These are phyloP conservation scores for Reticulitermes speratus DNA, from an alignment of 1,140 invertebrate genomes.

Conservation along the genomic window DNA sequence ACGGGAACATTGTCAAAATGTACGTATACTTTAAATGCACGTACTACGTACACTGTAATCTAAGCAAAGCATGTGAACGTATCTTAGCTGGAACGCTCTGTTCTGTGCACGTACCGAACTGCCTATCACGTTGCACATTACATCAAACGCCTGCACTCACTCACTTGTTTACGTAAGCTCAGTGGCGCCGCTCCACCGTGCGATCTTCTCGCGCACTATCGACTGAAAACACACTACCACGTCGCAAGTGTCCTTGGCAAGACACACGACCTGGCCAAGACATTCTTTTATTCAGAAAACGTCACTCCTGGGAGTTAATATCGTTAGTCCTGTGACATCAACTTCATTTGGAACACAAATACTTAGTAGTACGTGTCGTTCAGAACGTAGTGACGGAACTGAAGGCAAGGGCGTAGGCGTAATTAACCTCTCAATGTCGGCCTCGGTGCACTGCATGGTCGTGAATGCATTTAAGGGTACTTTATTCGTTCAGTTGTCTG, in stretches of 20 bases:
- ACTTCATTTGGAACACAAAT: neutral
- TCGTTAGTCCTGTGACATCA: neutral
- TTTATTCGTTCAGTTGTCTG: no score
- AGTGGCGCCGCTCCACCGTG: neutral
- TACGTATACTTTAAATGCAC: no score
- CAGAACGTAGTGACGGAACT: neutral
- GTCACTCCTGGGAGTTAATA: neutral
- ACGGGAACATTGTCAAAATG: no score
- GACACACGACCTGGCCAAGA: neutral
- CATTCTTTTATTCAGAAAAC: neutral
- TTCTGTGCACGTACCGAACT: no score
- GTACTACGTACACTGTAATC: no score
- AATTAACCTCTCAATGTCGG: no score
- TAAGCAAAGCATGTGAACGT: no score
- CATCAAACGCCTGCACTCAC: neutral
- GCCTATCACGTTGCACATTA: neutral
- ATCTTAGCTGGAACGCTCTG: no score
- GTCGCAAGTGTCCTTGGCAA: neutral
- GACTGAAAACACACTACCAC: neutral
- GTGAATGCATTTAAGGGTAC: no score
- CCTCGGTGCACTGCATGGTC: no score
- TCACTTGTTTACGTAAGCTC: no score
- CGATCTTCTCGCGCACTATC: neutral
- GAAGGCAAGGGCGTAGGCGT: neutral
- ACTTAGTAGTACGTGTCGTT: neutral